Evolutionary conservation across 2,113 vertebrate genomes (phyloP).

Genomic region (Atherinomorus stipes): DNA sequence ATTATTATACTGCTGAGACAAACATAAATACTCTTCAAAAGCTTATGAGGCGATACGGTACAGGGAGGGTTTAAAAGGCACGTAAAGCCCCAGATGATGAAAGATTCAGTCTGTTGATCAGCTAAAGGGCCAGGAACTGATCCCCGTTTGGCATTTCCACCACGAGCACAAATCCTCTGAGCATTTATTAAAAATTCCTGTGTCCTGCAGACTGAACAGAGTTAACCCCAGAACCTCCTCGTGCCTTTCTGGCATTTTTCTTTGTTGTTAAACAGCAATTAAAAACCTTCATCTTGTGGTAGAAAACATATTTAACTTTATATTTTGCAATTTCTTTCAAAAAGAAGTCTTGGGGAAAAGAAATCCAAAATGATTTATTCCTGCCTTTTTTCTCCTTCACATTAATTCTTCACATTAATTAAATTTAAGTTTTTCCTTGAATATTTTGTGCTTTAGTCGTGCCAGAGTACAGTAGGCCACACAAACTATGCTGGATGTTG

Average conservation of each 20-base stretch:
- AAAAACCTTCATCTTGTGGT: neutral
- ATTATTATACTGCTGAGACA: constrained; percentile 44
- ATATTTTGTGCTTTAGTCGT: no score
- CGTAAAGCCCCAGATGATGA: constrained; percentile 4
- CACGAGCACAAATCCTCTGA: constrained; percentile 36
- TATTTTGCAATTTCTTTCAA: no score
- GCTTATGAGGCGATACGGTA: constrained; percentile 1
- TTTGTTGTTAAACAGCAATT: neutral
- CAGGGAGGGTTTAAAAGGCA: neutral
- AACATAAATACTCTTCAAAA: constrained; percentile 8
- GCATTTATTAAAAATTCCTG: constrained; percentile 75
- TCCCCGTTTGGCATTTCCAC: constrained; percentile 26
- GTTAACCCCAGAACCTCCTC: constrained; percentile 27
- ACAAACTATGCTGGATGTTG: no score
- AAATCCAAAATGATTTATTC: no score
- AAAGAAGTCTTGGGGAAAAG: no score
- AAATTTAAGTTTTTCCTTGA: no score
- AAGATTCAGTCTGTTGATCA: constrained; percentile 12
- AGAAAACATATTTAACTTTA: no score
- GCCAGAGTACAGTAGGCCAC: no score
- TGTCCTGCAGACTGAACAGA: constrained; percentile 36
- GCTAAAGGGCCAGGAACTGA: constrained; percentile 16
- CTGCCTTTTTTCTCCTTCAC: no score
- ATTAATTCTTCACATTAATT: no score
- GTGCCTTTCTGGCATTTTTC: neutral